A percentile compares a stretch with the other conserved stretches of the same genome.
Conservation (phyloP, 2,888 invertebrate species). For the Synergus japonicus region DNA sequence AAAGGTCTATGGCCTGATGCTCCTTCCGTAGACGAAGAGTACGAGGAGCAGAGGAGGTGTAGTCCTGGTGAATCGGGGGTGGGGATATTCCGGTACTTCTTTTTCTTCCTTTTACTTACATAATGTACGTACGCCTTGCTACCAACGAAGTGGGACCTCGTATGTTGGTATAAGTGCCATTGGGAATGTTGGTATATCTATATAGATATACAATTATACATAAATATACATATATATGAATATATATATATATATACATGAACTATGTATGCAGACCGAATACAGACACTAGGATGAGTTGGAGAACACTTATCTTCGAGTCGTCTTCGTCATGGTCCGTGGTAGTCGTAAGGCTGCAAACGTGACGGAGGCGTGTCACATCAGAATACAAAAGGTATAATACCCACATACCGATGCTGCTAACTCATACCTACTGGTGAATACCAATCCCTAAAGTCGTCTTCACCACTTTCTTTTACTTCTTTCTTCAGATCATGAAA, state of each 20-base stretch:
- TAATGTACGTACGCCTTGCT: slow-evolving; percentile 61
- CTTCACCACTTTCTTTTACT: slow-evolving; percentile 9
- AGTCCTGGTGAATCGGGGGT: slow-evolving; percentile 46
- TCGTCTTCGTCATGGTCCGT: slow-evolving; percentile 18
- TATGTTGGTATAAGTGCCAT: slow-evolving; percentile 21
- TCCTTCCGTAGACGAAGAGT: slow-evolving; percentile 57
- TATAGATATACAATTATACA: slow-evolving; percentile 1
- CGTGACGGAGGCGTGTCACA: slow-evolving; percentile 74
- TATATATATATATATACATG: slow-evolving; percentile 5
- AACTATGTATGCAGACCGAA: not conserved
- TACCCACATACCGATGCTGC: slow-evolving; percentile 69
- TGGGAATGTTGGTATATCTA: slow-evolving; percentile 12
- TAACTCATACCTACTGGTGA: slow-evolving; percentile 67
- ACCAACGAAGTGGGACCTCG: slow-evolving; percentile 31
- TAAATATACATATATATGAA: slow-evolving; percentile 17
- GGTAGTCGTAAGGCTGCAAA: slow-evolving; percentile 61
- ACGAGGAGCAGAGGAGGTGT: slow-evolving; percentile 45
- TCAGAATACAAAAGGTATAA: slow-evolving; percentile 69
- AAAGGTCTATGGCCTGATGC: slow-evolving; percentile 72
- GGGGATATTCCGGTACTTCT: slow-evolving; percentile 58
- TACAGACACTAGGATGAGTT: slow-evolving; percentile 21
- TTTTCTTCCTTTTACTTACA: slow-evolving; percentile 67
- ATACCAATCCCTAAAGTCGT: slow-evolving; percentile 63
- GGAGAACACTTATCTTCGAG: slow-evolving; percentile 33
- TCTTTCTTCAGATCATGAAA: not conserved